Evolutionary conservation across 2,797 vertebrate species (phyloP).

Genomic region (Margarornis squamiger): DNA sequence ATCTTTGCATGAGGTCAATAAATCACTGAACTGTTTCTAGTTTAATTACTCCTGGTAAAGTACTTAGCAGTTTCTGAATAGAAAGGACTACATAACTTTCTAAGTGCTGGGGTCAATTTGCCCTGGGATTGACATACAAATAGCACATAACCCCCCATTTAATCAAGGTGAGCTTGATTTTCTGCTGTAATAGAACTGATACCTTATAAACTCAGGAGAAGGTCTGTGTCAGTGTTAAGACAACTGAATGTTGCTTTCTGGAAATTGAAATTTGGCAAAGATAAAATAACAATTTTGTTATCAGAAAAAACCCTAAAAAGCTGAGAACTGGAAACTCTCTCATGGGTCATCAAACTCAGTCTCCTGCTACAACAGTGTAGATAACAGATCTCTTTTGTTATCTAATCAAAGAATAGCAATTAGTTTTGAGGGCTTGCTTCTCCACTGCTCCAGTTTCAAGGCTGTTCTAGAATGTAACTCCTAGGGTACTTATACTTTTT

Average conservation of each 20-base stretch:
- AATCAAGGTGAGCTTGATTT: background rate
- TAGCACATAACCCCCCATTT: background rate
- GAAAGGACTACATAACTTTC: background rate
- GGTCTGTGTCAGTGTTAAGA: background rate
- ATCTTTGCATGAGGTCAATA: background rate
- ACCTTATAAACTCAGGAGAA: background rate
- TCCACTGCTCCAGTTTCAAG: background rate
- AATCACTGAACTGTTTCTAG: background rate
- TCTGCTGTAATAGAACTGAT: background rate
- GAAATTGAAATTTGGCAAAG: background rate
- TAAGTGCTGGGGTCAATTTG: accelerated
- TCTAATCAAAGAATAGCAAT: background rate
- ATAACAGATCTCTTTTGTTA: background rate
- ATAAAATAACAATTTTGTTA: background rate
- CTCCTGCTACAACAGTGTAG: background rate
- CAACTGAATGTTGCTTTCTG: background rate
- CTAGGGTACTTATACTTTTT: background rate
- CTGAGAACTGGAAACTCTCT: background rate
- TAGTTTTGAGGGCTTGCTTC: background rate
- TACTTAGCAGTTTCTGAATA: background rate
- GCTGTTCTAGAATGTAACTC: background rate
- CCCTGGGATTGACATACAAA: background rate
- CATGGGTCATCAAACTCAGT: background rate
- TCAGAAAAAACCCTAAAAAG: background rate
- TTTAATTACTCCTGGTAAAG: conserved; percentile 7